Base-by-base conservation (phyloP, 2,113 vertebrate genomes). In the Dasyurus viverrinus region DNA sequence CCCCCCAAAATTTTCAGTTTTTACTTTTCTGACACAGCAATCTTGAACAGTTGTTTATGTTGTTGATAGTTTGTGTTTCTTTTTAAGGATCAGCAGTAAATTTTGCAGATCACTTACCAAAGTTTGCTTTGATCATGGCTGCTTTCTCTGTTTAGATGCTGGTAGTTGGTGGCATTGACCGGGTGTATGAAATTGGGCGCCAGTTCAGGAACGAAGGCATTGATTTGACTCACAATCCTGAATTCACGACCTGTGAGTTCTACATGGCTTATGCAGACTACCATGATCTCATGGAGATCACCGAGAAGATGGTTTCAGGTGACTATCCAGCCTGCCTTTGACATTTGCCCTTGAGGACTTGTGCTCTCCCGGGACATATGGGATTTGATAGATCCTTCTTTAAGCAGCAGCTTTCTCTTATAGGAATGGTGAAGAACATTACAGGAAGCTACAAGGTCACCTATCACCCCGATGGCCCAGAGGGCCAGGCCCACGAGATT, bases 221-320 rank as follows among this genome's bases (percentile, higher is more conserved):
- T 3, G 99, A 99, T 98, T 98, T 99, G 91, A 99, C 99, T 90
- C 99, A 99, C 96, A 99, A 99, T 97, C 99, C 99, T 23, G 99
- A 99, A 98, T 99, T 99, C 98, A 99, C 99, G 93, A 99, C 99
- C 91, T 99, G 99, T 97, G 99, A 99, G 95, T 99, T 99, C 98
- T 99, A 99, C 92, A 99, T 99, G 99, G 99, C 99, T 9, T 99
- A 99, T 54, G 99, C 99, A 0, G 99, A 99, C 98, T 99, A 99
- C 98, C 91, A 99, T 0, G 99, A 99, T 97, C 97, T 99, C 98
- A 99, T 99, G 99, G 99, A 99, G 9, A 99, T 99, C 97, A 99
- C 99, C 0, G 99, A 99, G 98, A 99, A 99, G 95, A 97, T 99
- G 93, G 98, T 99, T 93, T 99, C 99, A 98, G 99, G 99, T 99